phyloP scores from a whole-genome alignment of 1,140 invertebrate genomes.

The Bombus vancouverensis region DNA sequence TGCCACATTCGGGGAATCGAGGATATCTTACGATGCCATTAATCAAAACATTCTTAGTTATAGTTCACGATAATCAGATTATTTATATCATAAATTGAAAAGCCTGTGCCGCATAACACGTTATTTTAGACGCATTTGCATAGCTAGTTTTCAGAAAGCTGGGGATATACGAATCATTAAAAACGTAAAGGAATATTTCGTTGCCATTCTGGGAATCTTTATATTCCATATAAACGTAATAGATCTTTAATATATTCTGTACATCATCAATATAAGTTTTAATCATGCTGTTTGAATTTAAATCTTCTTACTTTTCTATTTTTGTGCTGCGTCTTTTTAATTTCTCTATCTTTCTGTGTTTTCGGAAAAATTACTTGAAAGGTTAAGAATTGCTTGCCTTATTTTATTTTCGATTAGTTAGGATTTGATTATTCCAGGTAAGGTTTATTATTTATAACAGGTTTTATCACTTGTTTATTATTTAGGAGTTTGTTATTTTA shows the following conservation, averaged over 20 bases:
- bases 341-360: background rate
- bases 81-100: background rate
- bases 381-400: background rate
- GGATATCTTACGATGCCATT: background rate
- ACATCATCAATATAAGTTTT: background rate
- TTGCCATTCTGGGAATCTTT: too few relatives aligned
- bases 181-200: background rate
- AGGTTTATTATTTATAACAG: too few relatives aligned
- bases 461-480: too few relatives aligned
- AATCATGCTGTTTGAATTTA: background rate
- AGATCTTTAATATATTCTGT: too few relatives aligned
- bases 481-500: too few relatives aligned
- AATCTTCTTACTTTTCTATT: background rate
- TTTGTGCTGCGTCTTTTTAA: too few relatives aligned
- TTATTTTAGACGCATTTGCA: background rate
- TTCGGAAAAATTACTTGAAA: background rate
- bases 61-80: rapidly evolving
- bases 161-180: background rate
- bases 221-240: background rate
- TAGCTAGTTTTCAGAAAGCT: background rate
- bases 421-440: too few relatives aligned
- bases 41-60: too few relatives aligned
- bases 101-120: background rate
- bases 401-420: background rate
- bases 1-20: background rate